phyloP scores from a whole-genome alignment of 2,797 vertebrate genomes.

The Aeoliscus strigatus region DNA sequence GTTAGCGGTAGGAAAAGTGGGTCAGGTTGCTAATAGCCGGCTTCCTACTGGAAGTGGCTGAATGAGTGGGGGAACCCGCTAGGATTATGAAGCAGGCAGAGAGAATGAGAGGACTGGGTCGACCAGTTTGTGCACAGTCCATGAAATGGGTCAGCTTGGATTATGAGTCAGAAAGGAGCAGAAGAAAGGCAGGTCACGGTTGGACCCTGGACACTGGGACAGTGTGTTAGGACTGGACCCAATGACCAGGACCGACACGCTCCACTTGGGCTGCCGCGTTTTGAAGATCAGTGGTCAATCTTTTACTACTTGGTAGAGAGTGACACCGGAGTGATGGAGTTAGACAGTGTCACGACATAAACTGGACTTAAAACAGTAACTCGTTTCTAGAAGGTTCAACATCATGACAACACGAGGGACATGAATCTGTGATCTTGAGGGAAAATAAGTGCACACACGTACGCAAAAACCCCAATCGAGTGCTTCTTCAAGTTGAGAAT shows the following conservation, averaged over 20 bases:
- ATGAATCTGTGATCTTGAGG: too few species aligned
- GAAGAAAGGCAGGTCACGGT: slow-evolving; percentile 18
- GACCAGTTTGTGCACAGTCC: slow-evolving; percentile 40
- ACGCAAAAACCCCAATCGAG: too few species aligned
- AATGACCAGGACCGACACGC: slow-evolving; percentile 30
- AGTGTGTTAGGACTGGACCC: slow-evolving; percentile 38
- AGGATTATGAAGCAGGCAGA: slow-evolving; percentile 33
- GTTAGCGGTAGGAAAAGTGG: slow-evolving; percentile 68
- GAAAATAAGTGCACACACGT: too few species aligned
- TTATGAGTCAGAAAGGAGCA: slow-evolving; percentile 30
- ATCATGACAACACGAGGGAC: too few species aligned
- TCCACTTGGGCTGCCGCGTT: slow-evolving; percentile 41
- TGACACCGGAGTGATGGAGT: too few species aligned
- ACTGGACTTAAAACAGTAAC: too few species aligned
- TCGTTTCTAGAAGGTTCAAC: too few species aligned
- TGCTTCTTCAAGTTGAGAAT: too few species aligned
- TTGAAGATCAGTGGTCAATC: slow-evolving; percentile 15
- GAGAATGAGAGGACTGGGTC: slow-evolving; percentile 24
- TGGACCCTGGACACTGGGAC: slow-evolving; percentile 30
- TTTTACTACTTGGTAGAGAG: slow-evolving; percentile 32
- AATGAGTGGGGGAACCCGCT: slow-evolving; percentile 48
- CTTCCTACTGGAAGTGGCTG: slow-evolving; percentile 55
- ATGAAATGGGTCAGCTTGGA: slow-evolving; percentile 38
- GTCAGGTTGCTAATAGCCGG: slow-evolving; percentile 70
- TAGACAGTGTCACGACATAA: too few species aligned